Base-by-base conservation (phyloP, 2,113 vertebrate species). In the Diphyllodes magnificus region DNA sequence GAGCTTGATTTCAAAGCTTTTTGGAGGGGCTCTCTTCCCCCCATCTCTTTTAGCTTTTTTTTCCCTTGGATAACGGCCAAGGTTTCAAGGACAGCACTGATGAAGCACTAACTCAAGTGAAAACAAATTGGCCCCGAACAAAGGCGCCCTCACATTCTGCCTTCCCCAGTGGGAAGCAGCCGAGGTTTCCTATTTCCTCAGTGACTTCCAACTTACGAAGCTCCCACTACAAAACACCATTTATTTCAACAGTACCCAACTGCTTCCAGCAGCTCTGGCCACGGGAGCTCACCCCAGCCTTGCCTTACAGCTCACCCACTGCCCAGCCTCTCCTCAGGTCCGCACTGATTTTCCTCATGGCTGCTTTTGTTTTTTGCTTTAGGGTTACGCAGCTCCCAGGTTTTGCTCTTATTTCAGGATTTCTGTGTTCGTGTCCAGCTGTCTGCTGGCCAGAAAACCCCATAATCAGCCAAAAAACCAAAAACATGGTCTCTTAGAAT, bases 121-220 rank as follows among this genome's bases (percentile, higher is more conserved):
- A 96, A 98, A 97, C 89, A 94, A 97, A 97, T 9, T 93, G 76
- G 76, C 82, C 90, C 76, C 33, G 93, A 96, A 96, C 95, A 95
- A 95, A 92, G 72, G 40, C 23, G 20, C 16, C 39, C 60, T 86
- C 56, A 83, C 82, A 76, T 33, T 19, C 39, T 45, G 85, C 82
- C 86, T 94, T 61, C 70, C 89, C 83, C 66, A 92, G 21, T 49
- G 27, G 17, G 83, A 68, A 51, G 86, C 39, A 96, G 92, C 92
- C 92, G 78, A 85, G 68, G 65, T 85, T 96, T 96, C 92, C 59
- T 69, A 76, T 91, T 97, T 94, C 85, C 78, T 90, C 21, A 27
- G 66, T 85, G 93, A 72, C 75, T 95, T 82, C 25, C 81, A 92
- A 3, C 18, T 65, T 50, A 4, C 0, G 70, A 65, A 93, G 82